These are phyloP conservation scores for Phalacrocorax aristotelis DNA, from an alignment of 2,113 vertebrate species.

Conservation along the genomic window DNA sequence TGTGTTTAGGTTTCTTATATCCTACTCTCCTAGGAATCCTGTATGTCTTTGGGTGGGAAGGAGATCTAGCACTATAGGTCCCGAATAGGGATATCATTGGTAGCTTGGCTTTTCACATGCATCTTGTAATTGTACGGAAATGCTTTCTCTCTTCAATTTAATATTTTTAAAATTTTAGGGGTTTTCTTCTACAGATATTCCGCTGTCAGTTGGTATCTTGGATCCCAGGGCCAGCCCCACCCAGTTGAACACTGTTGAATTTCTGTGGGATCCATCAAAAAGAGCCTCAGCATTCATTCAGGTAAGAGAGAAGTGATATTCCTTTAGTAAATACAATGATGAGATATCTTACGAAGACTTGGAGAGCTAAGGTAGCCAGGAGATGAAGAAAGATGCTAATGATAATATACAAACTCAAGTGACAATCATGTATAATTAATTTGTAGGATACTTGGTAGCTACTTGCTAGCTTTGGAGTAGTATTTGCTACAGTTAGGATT, in stretches of 20 bases:
- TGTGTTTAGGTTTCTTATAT: neutral
- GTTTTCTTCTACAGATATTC: constrained; percentile 86
- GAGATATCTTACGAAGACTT: neutral
- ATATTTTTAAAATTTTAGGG: constrained; percentile 77
- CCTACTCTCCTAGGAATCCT: neutral
- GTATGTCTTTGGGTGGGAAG: neutral
- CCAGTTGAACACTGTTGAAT: constrained; percentile 91
- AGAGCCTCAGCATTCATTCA: constrained; percentile 90
- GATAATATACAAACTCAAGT: neutral
- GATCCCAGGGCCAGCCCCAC: constrained; percentile 88
- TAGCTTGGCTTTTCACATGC: constrained; percentile 13
- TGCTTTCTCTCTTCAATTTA: constrained; percentile 67
- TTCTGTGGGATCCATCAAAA: constrained; percentile 92
- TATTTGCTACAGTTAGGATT: neutral
- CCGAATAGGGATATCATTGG: neutral
- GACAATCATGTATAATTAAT: neutral
- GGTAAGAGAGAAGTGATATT: constrained; percentile 68
- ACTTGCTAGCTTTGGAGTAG: neutral
- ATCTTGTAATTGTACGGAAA: constrained; percentile 29
- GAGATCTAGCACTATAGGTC: neutral
- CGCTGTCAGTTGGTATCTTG: constrained; percentile 89
- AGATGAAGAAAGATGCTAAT: neutral
- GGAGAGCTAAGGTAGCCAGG: neutral
- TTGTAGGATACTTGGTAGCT: neutral
- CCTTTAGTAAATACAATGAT: neutral